Evolutionary conservation across 1,140 invertebrate genomes (phyloP).

Genomic region (Bilobella aurantiaca): DNA sequence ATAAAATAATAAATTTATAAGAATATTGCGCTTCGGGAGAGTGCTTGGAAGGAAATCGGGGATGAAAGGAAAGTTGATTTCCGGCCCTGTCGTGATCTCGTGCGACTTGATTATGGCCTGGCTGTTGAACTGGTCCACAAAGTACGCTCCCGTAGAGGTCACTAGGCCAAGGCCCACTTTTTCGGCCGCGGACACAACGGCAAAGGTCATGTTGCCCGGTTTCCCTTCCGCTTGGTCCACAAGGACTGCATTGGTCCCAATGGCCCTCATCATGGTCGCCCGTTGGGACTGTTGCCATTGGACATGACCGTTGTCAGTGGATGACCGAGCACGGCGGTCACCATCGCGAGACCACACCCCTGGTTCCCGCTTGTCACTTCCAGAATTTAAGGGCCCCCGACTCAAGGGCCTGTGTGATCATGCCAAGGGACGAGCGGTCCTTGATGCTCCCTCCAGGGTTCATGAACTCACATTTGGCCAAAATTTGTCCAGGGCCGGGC

Average conservation of each 20-base stretch:
- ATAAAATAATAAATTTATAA: too few species aligned
- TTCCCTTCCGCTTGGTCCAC: conserved; percentile 42
- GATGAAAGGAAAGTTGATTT: too few species aligned
- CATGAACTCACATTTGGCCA: conserved; percentile 31
- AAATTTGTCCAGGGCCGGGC: conserved; percentile 24
- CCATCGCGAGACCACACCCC: conserved; percentile 43
- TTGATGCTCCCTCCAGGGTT: conserved; percentile 28
- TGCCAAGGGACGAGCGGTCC: conserved; percentile 21
- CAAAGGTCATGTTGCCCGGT: conserved; percentile 27
- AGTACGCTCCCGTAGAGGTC: conserved; percentile 16
- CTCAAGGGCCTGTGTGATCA: conserved; percentile 39
- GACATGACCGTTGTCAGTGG: conserved; percentile 43
- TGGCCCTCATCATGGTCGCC: conserved; percentile 34
- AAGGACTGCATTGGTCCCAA: conserved; percentile 43
- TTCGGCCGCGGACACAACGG: conserved; percentile 21
- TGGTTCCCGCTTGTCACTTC: conserved; percentile 45
- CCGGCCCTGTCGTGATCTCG: conserved; percentile 41
- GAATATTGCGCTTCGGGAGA: too few species aligned
- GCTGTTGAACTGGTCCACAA: conserved; percentile 43
- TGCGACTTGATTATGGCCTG: conserved; percentile 42
- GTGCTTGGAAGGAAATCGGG: too few species aligned
- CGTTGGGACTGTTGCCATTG: conserved; percentile 36
- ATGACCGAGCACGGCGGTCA: conserved; percentile 41
- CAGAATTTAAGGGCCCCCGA: conserved; percentile 41
- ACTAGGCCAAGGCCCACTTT: conserved; percentile 9